Evolutionary conservation across 2,888 invertebrate species (phyloP).

Genomic region (Axea sp.): DNA sequence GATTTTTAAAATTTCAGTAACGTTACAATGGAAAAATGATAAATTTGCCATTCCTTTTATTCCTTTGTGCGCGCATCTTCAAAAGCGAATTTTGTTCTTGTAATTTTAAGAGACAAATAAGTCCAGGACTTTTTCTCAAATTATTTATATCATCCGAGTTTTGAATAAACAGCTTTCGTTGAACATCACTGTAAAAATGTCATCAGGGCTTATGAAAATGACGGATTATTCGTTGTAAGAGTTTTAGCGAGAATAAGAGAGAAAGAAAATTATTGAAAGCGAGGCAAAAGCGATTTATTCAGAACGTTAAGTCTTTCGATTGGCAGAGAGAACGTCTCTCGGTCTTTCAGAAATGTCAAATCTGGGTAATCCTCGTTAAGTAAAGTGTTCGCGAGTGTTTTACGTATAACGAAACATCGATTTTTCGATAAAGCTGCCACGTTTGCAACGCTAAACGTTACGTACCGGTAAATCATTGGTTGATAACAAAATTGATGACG

Average conservation of each 20-base stretch:
- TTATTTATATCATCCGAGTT: conserved; percentile 22
- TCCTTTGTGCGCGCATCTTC: too few species aligned
- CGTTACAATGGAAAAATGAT: too few species aligned
- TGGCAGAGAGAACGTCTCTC: conserved; percentile 2
- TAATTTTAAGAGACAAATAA: not conserved
- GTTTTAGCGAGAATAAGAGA: conserved; percentile 26
- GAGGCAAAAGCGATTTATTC: conserved; percentile 28
- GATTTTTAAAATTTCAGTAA: too few species aligned
- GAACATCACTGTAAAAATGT: conserved; percentile 41
- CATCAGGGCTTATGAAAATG: conserved; percentile 50
- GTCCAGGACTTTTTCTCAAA: conserved; percentile 4
- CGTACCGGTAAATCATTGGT: conserved; percentile 4
- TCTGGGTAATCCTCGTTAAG: conserved; percentile 15
- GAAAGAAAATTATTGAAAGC: conserved; percentile 20
- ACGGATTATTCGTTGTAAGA: conserved; percentile 40
- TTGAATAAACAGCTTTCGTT: conserved; percentile 35
- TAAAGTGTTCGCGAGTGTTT: conserved; percentile 17
- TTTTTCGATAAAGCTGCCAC: conserved; percentile 22
- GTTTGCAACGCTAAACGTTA: too few species aligned
- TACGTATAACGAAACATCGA: conserved; percentile 20
- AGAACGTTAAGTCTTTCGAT: conserved; percentile 25
- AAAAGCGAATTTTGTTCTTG: not conserved
- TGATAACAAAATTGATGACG: not conserved
- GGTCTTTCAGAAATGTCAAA: conserved; percentile 1
- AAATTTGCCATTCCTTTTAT: too few species aligned